Evolutionary conservation across 2,797 vertebrate genomes (phyloP), one percentile per base, ranked within the genome.

Genomic region (Apogon hyalosoma): DNA sequence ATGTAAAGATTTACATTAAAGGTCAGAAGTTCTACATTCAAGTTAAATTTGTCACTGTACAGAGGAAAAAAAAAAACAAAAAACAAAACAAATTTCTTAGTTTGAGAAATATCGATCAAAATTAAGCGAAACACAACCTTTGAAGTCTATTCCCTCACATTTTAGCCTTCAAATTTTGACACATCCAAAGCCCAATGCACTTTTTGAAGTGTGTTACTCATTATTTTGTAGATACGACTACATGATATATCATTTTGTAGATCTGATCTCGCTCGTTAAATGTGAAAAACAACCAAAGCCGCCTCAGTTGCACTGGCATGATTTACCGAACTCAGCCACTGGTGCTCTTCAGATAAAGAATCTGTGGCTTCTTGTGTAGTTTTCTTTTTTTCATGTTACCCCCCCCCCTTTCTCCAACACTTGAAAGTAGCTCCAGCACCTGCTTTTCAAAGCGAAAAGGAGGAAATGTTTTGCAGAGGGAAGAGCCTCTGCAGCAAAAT

Each of bases 401-500:
- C 0, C 40, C 40, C 42, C 15, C 11, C 43, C 2, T n/a, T 10
- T 24, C n/a, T 16, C 7, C 3, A 24, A 67, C 60, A 47, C 53
- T 61, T 60, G 71, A 78, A 24, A 73, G 75, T 40, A 24, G 79
- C 73, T 74, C 73, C 70, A 41, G 61, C 68, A 76, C 69, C 75
- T 79, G 76, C 80, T 77, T 79, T 79, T 86, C 77, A 84, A 77
- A 85, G 77, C n/a, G 62, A 10, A 36, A 71, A 67, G 57, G 69
- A 79, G 79, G 77, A 83, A 82, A 78, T 75, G 75, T 80, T 87
- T 86, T 70, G 69, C 74, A 76, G 75, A 75, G 66, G 80, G 81
- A 86, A 82, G 67, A 86, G 84, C 77, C 75, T 80, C 87, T 87
- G 83, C 87, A 83, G 87, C 85, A 87, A 68, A 87, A 87, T 79